A percentile compares a stretch with the other conserved stretches of the same genome.
phyloP scores from a whole-genome alignment of 2,113 vertebrate species.

The Actenoides hombroni region DNA sequence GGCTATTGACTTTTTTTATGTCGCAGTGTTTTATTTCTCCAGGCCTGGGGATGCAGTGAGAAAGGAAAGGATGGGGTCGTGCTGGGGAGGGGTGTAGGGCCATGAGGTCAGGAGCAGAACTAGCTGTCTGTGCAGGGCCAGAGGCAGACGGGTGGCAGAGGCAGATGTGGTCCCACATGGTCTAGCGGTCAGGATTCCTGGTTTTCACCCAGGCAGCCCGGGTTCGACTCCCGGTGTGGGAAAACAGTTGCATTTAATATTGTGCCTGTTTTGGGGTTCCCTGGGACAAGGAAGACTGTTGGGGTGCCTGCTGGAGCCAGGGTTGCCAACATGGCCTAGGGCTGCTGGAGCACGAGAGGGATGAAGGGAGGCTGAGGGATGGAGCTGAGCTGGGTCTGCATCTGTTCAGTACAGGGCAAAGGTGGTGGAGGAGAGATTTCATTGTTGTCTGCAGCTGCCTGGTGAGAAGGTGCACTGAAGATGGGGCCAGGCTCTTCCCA shows the following conservation, averaged over 20 bases:
- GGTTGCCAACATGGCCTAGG: not conserved
- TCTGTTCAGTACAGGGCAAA: not conserved
- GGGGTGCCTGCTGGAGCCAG: not conserved
- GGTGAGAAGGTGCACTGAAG: fast-evolving
- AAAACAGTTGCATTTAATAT: fast-evolving
- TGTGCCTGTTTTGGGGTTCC: not conserved
- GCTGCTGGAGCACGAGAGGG: not conserved
- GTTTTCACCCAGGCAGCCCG: constrained; percentile 20
- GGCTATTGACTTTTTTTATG: fast-evolving
- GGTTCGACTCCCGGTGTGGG: not conserved
- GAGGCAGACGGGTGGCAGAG: not conserved
- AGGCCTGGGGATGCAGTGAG: not conserved
- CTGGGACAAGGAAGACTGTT: fast-evolving
- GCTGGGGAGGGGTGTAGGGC: not conserved
- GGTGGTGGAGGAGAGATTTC: fast-evolving
- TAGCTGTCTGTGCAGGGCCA: not conserved
- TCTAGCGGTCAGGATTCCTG: constrained; percentile 12
- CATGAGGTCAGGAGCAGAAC: not conserved
- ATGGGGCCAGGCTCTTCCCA: not conserved
- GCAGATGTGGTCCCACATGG: not conserved
- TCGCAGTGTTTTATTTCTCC: not conserved
- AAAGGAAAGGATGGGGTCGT: not conserved
- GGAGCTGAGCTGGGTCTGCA: not conserved
- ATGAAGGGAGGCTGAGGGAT: not conserved
- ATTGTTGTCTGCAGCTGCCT: not conserved